Evolutionary conservation across 1,140 invertebrate species (phyloP).

Genomic region (Drosophila sturtevanti): DNA sequence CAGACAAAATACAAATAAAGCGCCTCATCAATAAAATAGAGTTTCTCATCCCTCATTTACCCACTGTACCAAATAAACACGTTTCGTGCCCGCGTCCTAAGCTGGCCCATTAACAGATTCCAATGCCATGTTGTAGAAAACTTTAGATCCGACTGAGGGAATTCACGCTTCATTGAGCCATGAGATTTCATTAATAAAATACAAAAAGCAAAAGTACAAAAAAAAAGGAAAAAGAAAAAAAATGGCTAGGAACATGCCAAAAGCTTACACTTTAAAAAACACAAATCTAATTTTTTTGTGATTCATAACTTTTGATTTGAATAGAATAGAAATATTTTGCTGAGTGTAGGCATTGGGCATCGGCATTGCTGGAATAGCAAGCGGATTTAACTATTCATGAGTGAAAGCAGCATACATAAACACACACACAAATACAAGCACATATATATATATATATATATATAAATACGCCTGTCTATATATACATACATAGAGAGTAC

Average conservation of each 20-base stretch:
- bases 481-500: background rate
- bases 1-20: conserved; percentile 50
- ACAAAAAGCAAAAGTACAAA: background rate
- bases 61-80: conserved; percentile 45
- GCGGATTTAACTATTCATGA: conserved; percentile 80
- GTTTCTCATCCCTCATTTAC: background rate
- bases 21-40: conserved; percentile 53
- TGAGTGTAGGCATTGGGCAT: conserved; percentile 1
- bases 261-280: background rate
- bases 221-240: conserved; percentile 48
- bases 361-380: conserved; percentile 11
- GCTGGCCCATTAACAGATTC: conserved; percentile 60
- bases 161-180: conserved; percentile 79
- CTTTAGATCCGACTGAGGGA: conserved; percentile 51
- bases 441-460: background rate
- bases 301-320: background rate
- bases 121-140: conserved; percentile 40
- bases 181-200: conserved; percentile 81
- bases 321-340: background rate
- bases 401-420: conserved; percentile 44
- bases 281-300: background rate
- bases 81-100: conserved; percentile 46
- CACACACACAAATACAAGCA: conserved; percentile 21
- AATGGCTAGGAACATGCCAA: conserved; percentile 62
- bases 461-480: background rate